Evolutionary conservation across 2,888 invertebrate species (phyloP).

Genomic region (Nebria brevicollis): DNA sequence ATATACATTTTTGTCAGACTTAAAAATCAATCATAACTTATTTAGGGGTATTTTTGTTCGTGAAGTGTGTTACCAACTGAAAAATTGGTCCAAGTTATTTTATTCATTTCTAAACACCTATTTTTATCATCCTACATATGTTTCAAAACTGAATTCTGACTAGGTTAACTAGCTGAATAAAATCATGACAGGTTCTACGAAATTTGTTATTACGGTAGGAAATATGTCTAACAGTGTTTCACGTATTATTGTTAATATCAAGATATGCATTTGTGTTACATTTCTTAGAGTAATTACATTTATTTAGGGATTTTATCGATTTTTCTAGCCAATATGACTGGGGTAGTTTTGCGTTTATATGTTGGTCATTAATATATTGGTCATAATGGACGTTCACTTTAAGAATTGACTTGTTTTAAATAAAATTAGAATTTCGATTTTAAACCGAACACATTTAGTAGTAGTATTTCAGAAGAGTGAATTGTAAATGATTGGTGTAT

Average conservation of each 20-base stretch:
- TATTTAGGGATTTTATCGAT: neutral
- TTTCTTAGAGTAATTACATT: neutral
- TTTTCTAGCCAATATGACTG: neutral
- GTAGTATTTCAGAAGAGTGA: neutral
- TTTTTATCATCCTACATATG: constrained; percentile 32
- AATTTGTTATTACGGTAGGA: constrained; percentile 32
- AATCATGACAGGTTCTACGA: constrained; percentile 9
- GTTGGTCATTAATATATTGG: neutral
- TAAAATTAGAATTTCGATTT: neutral
- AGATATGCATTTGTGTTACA: constrained; percentile 1
- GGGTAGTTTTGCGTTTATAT: neutral
- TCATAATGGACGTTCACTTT: neutral
- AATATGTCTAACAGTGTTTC: constrained; percentile 11
- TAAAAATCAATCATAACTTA: neutral
- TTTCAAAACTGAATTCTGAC: constrained; percentile 39
- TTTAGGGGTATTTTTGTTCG: constrained; percentile 14
- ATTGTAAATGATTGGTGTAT: neutral
- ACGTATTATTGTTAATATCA: neutral
- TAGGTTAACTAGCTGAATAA: constrained; percentile 41
- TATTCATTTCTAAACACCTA: constrained; percentile 36
- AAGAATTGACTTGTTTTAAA: neutral
- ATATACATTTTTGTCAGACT: constrained; percentile 14
- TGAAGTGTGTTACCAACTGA: constrained; percentile 26
- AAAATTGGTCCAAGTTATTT: constrained; percentile 44
- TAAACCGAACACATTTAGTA: neutral